Conservation (phyloP, 2,113 vertebrate genomes). For the Nothobranchius furzeri region DNA sequence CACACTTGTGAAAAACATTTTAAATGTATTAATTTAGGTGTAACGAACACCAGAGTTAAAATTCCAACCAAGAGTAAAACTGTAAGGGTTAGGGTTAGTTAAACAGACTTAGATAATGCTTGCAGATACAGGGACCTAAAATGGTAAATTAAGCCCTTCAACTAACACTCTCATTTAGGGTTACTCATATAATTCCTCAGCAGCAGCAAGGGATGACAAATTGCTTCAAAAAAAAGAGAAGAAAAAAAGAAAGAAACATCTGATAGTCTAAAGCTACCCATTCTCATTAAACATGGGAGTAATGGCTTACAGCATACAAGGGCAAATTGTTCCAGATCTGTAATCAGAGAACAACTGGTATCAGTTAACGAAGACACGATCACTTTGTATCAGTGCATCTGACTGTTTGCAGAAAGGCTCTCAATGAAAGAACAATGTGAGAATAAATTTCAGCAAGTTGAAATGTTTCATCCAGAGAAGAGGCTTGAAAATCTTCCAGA, state of each 20-base stretch:
- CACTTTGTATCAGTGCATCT: conserved; percentile 3
- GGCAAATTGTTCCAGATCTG: conserved; percentile 51
- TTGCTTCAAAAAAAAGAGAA: conserved; percentile 42
- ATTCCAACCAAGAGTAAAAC: too few species aligned
- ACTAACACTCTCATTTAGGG: conserved; percentile 66
- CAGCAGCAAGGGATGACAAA: conserved; percentile 52
- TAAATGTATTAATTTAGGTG: conserved; percentile 1
- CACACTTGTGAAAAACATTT: too few species aligned
- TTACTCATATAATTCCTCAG: conserved; percentile 62
- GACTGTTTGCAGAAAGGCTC: conserved; percentile 27
- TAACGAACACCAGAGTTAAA: conserved; percentile 31
- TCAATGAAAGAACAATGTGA: conserved; percentile 20
- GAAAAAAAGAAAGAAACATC: conserved; percentile 1
- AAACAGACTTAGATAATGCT: conserved; percentile 44
- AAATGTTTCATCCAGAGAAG: conserved; percentile 33
- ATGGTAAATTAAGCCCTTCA: conserved; percentile 61
- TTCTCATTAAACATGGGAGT: conserved; percentile 60
- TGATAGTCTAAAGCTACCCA: conserved; percentile 53
- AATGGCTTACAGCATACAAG: conserved; percentile 40
- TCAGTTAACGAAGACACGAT: conserved; percentile 24
- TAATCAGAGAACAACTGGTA: conserved; percentile 31
- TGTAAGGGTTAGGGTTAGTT: conserved; percentile 26
- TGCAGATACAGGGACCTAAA: conserved; percentile 58
- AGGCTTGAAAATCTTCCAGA: conserved; percentile 37
- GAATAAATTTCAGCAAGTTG: conserved; percentile 23